A percentile compares a stretch with the other conserved stretches of the same genome.
Evolutionary conservation across 1,140 invertebrate genomes (phyloP).

Genomic region (Eupristina koningsbergeri): DNA sequence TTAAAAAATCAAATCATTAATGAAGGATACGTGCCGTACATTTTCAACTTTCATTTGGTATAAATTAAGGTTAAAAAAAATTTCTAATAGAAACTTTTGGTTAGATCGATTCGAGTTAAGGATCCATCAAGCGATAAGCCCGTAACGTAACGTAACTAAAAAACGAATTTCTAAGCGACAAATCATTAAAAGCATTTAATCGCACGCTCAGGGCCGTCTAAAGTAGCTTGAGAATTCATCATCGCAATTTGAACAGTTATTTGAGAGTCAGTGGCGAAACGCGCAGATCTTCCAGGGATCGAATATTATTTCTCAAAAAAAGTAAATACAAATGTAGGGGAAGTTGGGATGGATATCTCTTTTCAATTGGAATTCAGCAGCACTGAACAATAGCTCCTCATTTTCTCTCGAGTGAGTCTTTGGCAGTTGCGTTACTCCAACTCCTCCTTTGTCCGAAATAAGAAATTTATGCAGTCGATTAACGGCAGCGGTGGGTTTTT

Average conservation of each 20-base stretch:
- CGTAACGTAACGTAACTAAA: conserved; percentile 12
- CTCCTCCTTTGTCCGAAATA: background rate
- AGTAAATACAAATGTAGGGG: background rate
- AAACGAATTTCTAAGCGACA: background rate
- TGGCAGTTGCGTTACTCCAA: background rate
- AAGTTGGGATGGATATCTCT: background rate
- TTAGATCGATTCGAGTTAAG: background rate
- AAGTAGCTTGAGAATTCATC: conserved; percentile 29
- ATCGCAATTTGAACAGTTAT: conserved; percentile 41
- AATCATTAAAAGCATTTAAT: conserved; percentile 7
- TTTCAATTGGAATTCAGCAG: background rate
- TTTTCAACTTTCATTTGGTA: no score
- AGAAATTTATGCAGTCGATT: conserved; percentile 30
- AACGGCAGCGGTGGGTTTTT: conserved; percentile 1
- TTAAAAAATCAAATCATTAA: no score
- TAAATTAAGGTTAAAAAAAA: no score
- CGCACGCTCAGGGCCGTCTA: background rate
- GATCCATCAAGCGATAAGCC: background rate
- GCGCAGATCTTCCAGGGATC: background rate
- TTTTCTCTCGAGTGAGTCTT: background rate
- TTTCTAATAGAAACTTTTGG: no score
- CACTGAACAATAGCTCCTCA: background rate
- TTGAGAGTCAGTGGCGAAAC: conserved; percentile 22
- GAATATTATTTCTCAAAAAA: background rate
- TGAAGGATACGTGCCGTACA: no score